Evolutionary conservation across 2,888 invertebrate species (phyloP).

Genomic region (Meiosimyza decipiens): DNA sequence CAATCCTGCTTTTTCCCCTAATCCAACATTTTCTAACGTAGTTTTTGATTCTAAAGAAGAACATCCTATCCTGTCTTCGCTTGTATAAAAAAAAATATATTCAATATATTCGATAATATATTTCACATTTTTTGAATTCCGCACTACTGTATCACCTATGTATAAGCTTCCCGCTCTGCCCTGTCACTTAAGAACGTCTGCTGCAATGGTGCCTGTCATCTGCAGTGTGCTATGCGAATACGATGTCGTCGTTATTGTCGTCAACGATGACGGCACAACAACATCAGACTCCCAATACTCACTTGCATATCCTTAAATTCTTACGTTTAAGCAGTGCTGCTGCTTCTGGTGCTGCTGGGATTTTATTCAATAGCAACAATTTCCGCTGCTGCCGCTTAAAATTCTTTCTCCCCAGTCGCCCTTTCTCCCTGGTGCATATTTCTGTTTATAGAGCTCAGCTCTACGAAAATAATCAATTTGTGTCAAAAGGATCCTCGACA

Average conservation of each 20-base stretch:
- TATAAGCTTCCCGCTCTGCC: not conserved
- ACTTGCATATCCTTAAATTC: not conserved
- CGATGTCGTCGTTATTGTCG: no score
- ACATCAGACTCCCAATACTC: not conserved
- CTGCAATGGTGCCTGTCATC: conserved; percentile 7
- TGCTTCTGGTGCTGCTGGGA: not conserved
- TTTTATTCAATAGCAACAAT: not conserved
- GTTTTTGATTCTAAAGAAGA: no score
- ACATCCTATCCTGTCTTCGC: no score
- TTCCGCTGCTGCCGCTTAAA: not conserved
- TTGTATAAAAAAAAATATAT: no score
- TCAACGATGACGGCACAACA: not conserved
- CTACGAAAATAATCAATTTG: conserved; percentile 44
- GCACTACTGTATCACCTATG: no score
- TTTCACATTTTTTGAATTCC: no score
- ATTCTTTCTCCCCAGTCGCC: no score
- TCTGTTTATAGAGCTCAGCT: not conserved
- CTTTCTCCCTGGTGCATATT: not conserved
- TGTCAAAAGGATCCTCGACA: conserved; percentile 39
- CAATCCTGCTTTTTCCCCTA: no score
- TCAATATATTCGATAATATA: no score
- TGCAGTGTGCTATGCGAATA: not conserved
- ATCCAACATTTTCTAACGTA: no score
- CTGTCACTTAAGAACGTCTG: conserved; percentile 8
- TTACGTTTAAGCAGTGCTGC: not conserved